A percentile compares a stretch with the other conserved stretches of the same genome.
phyloP scores from a whole-genome alignment of 1,140 invertebrate genomes.

The Holotrichia oblita region DNA sequence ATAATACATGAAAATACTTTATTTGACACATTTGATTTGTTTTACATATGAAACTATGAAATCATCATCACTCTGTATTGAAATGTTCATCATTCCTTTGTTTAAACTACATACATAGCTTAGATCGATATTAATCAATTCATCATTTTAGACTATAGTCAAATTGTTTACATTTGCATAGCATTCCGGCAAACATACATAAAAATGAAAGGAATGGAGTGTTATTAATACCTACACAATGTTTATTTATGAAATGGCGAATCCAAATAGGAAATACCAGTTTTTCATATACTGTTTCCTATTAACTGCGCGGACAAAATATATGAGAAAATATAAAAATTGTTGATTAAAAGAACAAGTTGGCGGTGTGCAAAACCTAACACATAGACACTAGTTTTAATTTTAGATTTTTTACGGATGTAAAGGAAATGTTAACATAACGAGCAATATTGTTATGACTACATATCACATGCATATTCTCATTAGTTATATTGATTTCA shows the following conservation, averaged over 20 bases:
- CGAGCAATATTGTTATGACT: not conserved
- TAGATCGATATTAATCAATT: no score
- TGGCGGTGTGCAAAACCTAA: conserved; percentile 5
- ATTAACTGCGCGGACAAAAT: not conserved
- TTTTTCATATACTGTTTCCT: not conserved
- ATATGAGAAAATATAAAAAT: not conserved
- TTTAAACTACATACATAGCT: no score
- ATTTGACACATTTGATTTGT: no score
- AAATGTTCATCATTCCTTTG: no score
- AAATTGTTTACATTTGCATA: no score
- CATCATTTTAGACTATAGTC: no score
- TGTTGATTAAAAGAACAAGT: not conserved
- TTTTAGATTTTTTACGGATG: conserved; percentile 4
- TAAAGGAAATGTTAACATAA: not conserved
- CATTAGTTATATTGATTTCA: no score
- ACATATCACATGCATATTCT: not conserved
- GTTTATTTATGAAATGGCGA: not conserved
- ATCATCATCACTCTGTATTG: no score
- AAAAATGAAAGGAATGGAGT: no score
- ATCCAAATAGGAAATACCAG: not conserved
- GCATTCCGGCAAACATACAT: no score
- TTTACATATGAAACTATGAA: no score
- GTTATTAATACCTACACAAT: not conserved
- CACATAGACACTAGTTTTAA: not conserved
- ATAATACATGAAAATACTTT: no score